A percentile compares a stretch with the other conserved stretches of the same genome.
These are phyloP conservation scores for Ericerus pela DNA, from an alignment of 1,140 invertebrate species.

Conservation along the genomic window DNA sequence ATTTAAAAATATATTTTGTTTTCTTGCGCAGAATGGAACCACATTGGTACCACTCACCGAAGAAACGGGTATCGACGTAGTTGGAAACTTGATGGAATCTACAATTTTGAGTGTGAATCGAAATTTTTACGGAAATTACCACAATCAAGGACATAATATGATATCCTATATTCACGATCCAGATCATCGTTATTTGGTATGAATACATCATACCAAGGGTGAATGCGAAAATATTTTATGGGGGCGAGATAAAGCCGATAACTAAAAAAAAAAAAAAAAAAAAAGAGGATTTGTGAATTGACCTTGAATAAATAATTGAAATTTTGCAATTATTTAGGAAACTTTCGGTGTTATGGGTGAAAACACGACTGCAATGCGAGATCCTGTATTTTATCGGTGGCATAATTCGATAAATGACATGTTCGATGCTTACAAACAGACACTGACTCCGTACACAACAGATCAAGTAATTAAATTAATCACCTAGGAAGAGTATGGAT, in stretches of 20 bases:
- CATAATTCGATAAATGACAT: slow-evolving; percentile 64
- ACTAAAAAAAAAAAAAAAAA: no score
- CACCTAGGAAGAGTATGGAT: no score
- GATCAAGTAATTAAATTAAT: slow-evolving; percentile 33
- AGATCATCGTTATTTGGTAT: slow-evolving; percentile 47
- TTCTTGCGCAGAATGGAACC: background rate
- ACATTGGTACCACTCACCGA: slow-evolving; percentile 39
- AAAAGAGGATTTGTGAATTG: background rate
- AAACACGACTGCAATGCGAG: slow-evolving; percentile 56
- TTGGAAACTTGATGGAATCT: slow-evolving; percentile 65
- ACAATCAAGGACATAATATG: slow-evolving; percentile 53
- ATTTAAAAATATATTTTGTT: background rate
- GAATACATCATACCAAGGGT: slow-evolving; percentile 17
- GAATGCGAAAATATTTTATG: no score
- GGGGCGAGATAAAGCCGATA: no score
- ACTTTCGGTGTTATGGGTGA: slow-evolving; percentile 50
- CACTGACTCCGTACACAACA: slow-evolving; percentile 42
- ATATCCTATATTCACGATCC: slow-evolving; percentile 57
- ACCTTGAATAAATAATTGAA: background rate
- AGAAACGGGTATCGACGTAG: slow-evolving; percentile 53
- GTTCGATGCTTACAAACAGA: slow-evolving; percentile 58
- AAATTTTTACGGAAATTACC: slow-evolving; percentile 53
- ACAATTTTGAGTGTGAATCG: slow-evolving; percentile 51
- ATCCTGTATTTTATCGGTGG: slow-evolving; percentile 73
- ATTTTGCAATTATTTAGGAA: slow-evolving; percentile 37